Base-by-base conservation (phyloP, 2,113 vertebrate species). In the Gadus macrocephalus region DNA sequence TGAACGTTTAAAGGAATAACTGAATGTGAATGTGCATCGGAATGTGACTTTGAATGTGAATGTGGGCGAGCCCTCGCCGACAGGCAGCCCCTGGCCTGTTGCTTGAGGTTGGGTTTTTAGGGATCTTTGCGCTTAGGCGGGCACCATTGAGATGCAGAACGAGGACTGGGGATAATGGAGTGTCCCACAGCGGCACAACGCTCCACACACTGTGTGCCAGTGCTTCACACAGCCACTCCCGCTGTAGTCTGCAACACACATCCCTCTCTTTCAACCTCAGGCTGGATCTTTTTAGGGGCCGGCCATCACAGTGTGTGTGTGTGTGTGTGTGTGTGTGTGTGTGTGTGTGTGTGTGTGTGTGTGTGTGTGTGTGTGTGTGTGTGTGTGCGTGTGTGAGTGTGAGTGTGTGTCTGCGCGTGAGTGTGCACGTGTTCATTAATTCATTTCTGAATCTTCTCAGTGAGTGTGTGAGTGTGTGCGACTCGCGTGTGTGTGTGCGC, bases 91-190 rank as follows among this genome's bases (percentile, higher is more conserved):
- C 68, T 66, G 80, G 42, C 81, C 73, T 81, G 73, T 78, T 86
- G 80, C 81, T 73, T 67, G 74, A 76, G 42, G 59, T 49, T 49
- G 42, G 2, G 5, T 49, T 49, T 49, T 49, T 49, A 9, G 42
- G 42, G 8, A 35, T 62, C 20, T 71, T 68, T 70, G 79, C 72
- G 76, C 78, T 81, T 72, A 78, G 81, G 83, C 78, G 81, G 81
- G 64, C 81, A 69, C 73, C 77, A 79, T 83, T 89, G 83, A 88
- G 78, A 85, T 83, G 81, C 81, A 81, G 81, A 85, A 70, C 19
- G 68, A 84, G 76, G 68, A 74, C 74, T 83, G 67, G 70, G 83
- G 72, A 85, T 86, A 87, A 86, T 86, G 83, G 85, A 85, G 82
- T 68, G 82, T 81, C 83, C 85, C 84, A 81, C 78, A 74, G 83